Base-by-base conservation (phyloP, 1,140 invertebrate species). In the Cataglyphis hispanica region DNA sequence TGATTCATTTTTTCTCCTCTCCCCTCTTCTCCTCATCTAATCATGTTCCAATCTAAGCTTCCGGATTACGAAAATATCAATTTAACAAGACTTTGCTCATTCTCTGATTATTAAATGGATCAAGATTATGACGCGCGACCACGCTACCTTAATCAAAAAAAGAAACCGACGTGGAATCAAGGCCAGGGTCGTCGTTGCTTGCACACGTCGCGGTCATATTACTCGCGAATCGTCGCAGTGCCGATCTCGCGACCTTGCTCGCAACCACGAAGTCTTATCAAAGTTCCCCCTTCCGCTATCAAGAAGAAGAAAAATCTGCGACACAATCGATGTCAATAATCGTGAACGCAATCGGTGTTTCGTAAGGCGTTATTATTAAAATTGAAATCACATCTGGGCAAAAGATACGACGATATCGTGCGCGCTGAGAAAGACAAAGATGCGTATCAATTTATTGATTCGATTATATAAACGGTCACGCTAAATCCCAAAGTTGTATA, bases 111-210 rank as follows among this genome's bases (percentile, higher is more conserved):
- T 69, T 46, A 70, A 16, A 19, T 40, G 84, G 34, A 60, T 58
- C 76, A 83, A 70, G 63, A 43, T 89, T 89, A 89, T 76, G 72
- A 87, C 67, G 64, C 34, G 60, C 37, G 60, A 66, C 56, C 84
- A 89, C 77, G 85, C 87, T 76, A 89, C 43, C 72, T 75, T 60
- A 75, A 89, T 77, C 56, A 72, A 58, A 75, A 80, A 87, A 70
- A 63, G 80, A 72, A 80, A 61, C 1, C 16, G 13, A 11, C 58
- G 74, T 37, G 67, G 69, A 84, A 88, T 76, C 84, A 91, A 91
- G 90, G 90, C 88, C 90, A 91, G 61, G 90, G 90, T 86, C 84
- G 90, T 86, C 84, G 70, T 56, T 60, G 16, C 56, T 70, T 40
- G 53, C 61, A 61, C 69, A 76, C 80, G 67, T 40, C n/a, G 76